Percentiles rank a stretch among this genome's conserved stretches.
Evolutionary conservation across 2,797 vertebrate species (phyloP).

Genomic region (Chrysocyon brachyurus): DNA sequence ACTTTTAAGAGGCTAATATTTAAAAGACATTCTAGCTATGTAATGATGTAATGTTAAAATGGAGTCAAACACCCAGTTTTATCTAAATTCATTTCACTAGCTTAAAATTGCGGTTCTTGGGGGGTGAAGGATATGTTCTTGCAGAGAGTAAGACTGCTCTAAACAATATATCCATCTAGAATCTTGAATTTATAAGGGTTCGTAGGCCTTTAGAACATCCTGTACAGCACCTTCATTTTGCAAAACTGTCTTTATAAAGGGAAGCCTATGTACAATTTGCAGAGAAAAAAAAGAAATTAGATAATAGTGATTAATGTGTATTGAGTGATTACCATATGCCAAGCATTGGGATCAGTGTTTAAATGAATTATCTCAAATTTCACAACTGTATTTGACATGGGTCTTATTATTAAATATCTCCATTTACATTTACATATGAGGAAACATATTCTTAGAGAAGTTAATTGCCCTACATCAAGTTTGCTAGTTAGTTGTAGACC

Average conservation of each 20-base stretch:
- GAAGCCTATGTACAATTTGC: background rate
- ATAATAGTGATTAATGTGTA: background rate
- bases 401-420: background rate
- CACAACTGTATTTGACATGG: background rate
- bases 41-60: background rate
- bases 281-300: conserved; percentile 9
- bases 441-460: background rate
- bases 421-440: background rate
- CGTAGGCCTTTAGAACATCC: background rate
- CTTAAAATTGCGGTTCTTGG: background rate
- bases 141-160: background rate
- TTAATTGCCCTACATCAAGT: background rate
- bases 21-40: background rate
- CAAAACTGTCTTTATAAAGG: background rate
- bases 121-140: background rate
- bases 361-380: background rate
- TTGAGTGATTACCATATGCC: background rate
- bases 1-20: conserved; percentile 29
- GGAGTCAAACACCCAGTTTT: background rate
- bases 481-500: background rate
- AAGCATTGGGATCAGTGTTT: background rate
- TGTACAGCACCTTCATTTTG: background rate
- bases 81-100: conserved; percentile 19
- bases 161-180: background rate
- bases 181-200: background rate